Conservation (phyloP, 2,113 vertebrate genomes). For the Machaerirhynchus nigripectus region DNA sequence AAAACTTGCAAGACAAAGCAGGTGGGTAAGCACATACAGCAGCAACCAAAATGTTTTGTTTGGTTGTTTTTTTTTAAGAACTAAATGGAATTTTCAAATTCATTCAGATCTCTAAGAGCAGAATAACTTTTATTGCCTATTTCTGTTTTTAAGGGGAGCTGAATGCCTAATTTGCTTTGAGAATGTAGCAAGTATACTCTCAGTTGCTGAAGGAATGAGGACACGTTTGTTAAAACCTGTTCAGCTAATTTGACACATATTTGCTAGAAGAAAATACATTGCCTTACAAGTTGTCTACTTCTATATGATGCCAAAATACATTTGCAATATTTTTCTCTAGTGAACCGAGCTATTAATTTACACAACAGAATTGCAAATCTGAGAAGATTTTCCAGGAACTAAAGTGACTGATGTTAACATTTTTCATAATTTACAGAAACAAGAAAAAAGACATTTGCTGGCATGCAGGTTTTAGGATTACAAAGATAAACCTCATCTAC, state of each 20-base stretch:
- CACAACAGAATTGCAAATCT: constrained; percentile 6
- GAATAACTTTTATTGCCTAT: not conserved
- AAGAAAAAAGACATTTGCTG: not conserved
- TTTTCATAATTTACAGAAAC: not conserved
- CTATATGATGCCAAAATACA: constrained; percentile 10
- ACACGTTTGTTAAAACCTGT: constrained; percentile 29
- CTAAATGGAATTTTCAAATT: not conserved
- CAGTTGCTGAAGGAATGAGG: constrained; percentile 40
- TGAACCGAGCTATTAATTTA: constrained; percentile 45
- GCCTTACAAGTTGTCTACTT: constrained; percentile 40
- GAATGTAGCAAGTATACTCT: not conserved
- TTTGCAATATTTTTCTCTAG: constrained; percentile 17
- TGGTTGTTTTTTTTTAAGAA: not conserved
- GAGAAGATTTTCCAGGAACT: not conserved
- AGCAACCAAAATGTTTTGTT: not conserved
- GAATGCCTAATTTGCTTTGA: not conserved
- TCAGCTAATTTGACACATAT: constrained; percentile 42
- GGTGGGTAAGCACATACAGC: not conserved
- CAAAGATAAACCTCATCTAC: not conserved
- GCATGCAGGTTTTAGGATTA: not conserved
- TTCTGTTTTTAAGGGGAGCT: not conserved
- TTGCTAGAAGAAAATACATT: constrained; percentile 24
- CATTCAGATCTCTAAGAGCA: not conserved
- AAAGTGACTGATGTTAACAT: constrained; percentile 6
- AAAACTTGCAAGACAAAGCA: not conserved